A percentile compares a stretch with the other conserved stretches of the same genome.
These are phyloP conservation scores for Hippopotamus amphibius DNA, from an alignment of 2,113 vertebrate genomes.

Conservation along the genomic window DNA sequence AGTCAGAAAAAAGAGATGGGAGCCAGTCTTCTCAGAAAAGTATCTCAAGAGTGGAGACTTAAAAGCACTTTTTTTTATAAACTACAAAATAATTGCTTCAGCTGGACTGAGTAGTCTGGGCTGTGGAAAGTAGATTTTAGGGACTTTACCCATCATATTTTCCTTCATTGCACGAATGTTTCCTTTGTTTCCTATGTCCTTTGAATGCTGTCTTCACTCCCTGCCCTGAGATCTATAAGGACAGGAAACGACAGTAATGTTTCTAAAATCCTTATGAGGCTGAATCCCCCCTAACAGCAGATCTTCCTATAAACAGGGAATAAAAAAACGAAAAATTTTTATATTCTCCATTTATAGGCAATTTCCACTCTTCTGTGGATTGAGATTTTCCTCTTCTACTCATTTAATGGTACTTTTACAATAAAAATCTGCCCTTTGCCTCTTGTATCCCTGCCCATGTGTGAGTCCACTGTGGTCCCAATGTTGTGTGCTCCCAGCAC, in stretches of 20 bases:
- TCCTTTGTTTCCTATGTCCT: not conserved
- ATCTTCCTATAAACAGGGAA: not conserved
- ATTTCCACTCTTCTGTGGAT: not conserved
- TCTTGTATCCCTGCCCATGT: not conserved
- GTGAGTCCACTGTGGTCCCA: not conserved
- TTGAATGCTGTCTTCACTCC: not conserved
- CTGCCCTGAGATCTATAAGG: not conserved
- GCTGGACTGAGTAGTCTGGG: not conserved
- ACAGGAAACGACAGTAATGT: not conserved
- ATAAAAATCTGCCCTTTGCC: not conserved
- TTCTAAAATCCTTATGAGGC: not conserved
- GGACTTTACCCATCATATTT: not conserved
- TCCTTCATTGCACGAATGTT: not conserved
- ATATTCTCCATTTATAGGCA: not conserved
- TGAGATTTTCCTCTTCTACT: not conserved
- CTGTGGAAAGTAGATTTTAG: not conserved
- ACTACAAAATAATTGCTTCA: not conserved
- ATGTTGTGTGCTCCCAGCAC: not conserved
- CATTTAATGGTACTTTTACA: constrained; percentile 5
- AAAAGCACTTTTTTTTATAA: not conserved
- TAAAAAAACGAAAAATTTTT: not conserved
- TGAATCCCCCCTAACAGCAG: not conserved
- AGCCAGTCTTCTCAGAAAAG: not conserved
- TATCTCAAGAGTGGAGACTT: not conserved
- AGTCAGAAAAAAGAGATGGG: constrained; percentile 11